Evolutionary conservation across 2,888 invertebrate genomes (phyloP).

Genomic region (Nasonovia ribisnigri): DNA sequence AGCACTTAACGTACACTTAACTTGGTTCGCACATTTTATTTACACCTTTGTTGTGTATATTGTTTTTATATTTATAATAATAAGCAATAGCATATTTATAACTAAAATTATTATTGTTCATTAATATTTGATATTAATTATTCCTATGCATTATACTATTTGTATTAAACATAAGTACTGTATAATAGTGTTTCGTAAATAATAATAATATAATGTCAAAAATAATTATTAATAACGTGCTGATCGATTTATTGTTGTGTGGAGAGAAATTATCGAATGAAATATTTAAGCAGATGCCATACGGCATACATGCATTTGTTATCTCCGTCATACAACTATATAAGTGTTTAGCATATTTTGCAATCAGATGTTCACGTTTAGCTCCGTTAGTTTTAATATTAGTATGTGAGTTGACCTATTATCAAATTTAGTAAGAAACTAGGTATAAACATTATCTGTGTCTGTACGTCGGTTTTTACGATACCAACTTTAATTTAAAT

Average conservation of each 20-base stretch:
- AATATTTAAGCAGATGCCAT: no score
- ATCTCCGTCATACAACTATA: no score
- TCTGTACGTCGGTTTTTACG: no score
- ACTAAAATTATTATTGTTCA: not conserved
- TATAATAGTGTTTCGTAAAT: not conserved
- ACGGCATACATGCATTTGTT: no score
- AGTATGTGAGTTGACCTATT: no score
- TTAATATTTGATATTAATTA: not conserved
- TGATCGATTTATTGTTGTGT: not conserved
- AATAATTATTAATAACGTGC: not conserved
- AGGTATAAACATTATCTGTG: no score
- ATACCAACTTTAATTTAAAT: no score
- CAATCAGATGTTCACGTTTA: no score
- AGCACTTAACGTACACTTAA: slow-evolving; percentile 24
- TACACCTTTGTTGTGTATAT: not conserved
- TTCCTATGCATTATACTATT: not conserved
- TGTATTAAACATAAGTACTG: not conserved
- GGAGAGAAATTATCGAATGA: no score
- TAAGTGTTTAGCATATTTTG: no score
- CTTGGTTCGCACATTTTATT: not conserved
- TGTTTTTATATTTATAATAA: not conserved
- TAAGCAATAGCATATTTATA: not conserved
- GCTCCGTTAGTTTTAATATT: no score
- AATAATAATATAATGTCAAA: not conserved
- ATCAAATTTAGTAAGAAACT: no score